A percentile compares a stretch with the other conserved stretches of the same genome.
These are phyloP conservation scores for Sphaerophoria rueppellii DNA, from an alignment of 2,888 invertebrate species.

Conservation along the genomic window DNA sequence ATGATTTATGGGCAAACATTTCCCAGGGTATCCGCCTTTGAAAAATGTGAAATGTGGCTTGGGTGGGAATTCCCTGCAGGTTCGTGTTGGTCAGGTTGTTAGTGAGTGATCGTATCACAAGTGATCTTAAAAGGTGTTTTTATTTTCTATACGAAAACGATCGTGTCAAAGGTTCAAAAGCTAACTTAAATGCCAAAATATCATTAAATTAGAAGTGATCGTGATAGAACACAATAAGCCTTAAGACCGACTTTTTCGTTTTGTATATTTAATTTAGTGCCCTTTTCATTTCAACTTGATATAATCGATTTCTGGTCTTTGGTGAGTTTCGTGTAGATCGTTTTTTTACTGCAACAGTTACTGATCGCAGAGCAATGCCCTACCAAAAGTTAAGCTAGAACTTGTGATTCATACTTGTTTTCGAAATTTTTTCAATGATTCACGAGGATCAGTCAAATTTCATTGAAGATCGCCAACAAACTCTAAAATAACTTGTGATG, in stretches of 20 bases:
- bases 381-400: too few species aligned
- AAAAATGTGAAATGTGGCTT: constrained; percentile 6
- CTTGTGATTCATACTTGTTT: too few species aligned
- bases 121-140: not conserved
- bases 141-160: not conserved
- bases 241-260: not conserved
- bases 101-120: not conserved
- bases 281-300: not conserved
- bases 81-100: not conserved
- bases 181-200: not conserved
- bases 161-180: not conserved
- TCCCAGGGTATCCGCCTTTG: constrained; percentile 38
- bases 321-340: too few species aligned
- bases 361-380: too few species aligned
- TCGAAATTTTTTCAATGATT: too few species aligned
- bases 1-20: constrained; percentile 25
- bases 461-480: too few species aligned
- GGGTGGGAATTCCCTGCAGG: not conserved
- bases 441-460: too few species aligned
- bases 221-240: not conserved
- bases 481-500: too few species aligned
- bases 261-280: too few species aligned
- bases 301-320: not conserved
- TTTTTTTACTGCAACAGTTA: too few species aligned
- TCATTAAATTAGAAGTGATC: not conserved